Base-by-base conservation (phyloP, 2,797 vertebrate genomes). In the Rhinogobio ventralis region DNA sequence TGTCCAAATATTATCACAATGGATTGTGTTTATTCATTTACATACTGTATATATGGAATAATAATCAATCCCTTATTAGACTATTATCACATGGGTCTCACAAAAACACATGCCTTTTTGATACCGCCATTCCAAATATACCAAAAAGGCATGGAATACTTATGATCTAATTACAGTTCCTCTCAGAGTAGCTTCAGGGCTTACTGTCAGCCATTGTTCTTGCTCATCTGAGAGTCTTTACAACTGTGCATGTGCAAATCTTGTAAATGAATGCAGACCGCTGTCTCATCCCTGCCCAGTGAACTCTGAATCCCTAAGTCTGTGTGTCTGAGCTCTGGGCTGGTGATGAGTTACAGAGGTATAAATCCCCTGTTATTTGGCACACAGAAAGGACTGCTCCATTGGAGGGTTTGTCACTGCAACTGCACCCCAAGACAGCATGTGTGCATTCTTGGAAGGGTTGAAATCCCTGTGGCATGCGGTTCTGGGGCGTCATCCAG, bases 391-490 rank as follows among this genome's bases (percentile, higher is more conserved):
- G 49, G 76, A 80, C 53, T n/a, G 45, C 86, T 86, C 64, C 79
- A 45, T 51, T 84, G 83, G 85, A 78, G 71, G 83, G 81, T 78
- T 72, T 51, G 84, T 86, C 81, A 82, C 83, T 25, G 85, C 72
- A 71, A 84, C 78, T 33, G 46, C 79, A 79, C 83, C 76, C 71
- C 69, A 86, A 72, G 82, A 79, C 84, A 86, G 78, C 78, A 71
- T 85, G 45, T 83, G 89, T 82, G 73, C 87, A 87, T 91, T 87
- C 83, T 85, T 87, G n/a, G 66, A 85, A 86, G 85, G 69, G 69
- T 67, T 90, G 86, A 86, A 89, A 88, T 88, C 90, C 81, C 86
- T 86, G 79, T 83, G 86, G 85, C 85, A 82, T 88, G 84, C 49
- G 82, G 86, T 84, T 87, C 30, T 79, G 86, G 86, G 76, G 82